Conservation (phyloP, 2,888 invertebrate species). For the Polyploca ridens region DNA sequence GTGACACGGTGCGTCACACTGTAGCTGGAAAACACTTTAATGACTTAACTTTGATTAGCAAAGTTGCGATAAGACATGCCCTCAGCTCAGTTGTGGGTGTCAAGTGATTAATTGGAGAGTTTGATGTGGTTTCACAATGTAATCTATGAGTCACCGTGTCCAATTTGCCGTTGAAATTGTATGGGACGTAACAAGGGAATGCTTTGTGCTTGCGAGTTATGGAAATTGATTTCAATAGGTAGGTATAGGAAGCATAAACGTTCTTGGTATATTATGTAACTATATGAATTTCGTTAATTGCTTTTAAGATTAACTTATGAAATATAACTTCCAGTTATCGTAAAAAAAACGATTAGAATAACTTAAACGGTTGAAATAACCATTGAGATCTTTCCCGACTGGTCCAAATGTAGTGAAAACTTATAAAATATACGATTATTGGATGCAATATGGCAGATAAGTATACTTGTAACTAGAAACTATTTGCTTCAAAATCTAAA, state of each 20-base stretch:
- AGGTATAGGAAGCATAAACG: neutral
- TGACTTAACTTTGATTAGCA: conserved; percentile 48
- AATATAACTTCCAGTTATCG: too few species aligned
- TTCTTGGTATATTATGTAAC: too few species aligned
- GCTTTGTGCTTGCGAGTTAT: neutral
- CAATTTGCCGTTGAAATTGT: neutral
- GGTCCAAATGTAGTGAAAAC: too few species aligned
- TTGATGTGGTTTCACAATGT: conserved; percentile 21
- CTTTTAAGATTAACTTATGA: neutral
- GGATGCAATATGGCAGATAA: too few species aligned
- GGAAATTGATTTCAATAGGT: neutral
- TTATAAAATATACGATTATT: too few species aligned
- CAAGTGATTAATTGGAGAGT: conserved; percentile 40
- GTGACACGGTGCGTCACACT: conserved; percentile 19
- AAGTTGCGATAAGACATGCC: conserved; percentile 41
- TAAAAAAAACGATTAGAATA: too few species aligned
- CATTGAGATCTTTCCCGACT: too few species aligned
- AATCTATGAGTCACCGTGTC: conserved; percentile 21
- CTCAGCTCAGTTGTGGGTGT: conserved; percentile 18
- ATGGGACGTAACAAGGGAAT: neutral
- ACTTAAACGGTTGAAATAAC: too few species aligned
- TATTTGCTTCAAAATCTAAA: too few species aligned
- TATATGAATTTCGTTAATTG: neutral
- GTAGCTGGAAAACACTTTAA: conserved; percentile 35
- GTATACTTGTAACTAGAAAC: too few species aligned